phyloP scores from a whole-genome alignment of 35 echinoderm and acorn worm species.

The Ptychodera flava region DNA sequence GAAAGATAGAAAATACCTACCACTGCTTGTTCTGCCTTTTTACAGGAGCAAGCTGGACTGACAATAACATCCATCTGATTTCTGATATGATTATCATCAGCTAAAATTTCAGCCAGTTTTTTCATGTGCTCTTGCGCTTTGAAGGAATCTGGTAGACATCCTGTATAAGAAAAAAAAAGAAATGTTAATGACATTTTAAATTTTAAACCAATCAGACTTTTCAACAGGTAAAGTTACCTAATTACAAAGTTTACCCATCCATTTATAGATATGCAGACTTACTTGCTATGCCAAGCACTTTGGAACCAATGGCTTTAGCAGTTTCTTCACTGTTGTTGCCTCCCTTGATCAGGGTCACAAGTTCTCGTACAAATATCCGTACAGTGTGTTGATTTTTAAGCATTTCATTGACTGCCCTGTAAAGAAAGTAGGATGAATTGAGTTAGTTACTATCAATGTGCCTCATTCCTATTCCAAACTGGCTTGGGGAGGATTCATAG shows the following conservation, averaged over 20 bases:
- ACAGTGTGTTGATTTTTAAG: conserved; percentile 77
- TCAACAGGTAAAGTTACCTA: too few species aligned
- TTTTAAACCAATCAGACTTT: too few species aligned
- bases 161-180: neutral
- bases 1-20: conserved; percentile 49
- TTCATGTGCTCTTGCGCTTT: conserved; percentile 77
- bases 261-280: too few species aligned
- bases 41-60: conserved; percentile 65
- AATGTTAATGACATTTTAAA: too few species aligned
- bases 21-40: conserved; percentile 76
- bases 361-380: conserved; percentile 62
- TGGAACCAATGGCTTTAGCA: conserved; percentile 44
- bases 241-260: too few species aligned
- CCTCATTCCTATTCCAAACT: too few species aligned
- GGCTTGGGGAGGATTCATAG: too few species aligned
- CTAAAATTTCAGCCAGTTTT: conserved; percentile 43
- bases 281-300: conserved; percentile 78
- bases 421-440: too few species aligned
- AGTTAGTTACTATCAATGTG: too few species aligned
- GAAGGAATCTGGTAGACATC: conserved; percentile 47
- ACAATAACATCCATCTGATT: conserved; percentile 49
- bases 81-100: conserved; percentile 40
- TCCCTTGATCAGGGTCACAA: conserved; percentile 55
- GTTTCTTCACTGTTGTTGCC: conserved; percentile 49
- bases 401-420: conserved; percentile 84